Evolutionary conservation across 1,140 invertebrate genomes (phyloP).

Genomic region (Drosophila ironensis): DNA sequence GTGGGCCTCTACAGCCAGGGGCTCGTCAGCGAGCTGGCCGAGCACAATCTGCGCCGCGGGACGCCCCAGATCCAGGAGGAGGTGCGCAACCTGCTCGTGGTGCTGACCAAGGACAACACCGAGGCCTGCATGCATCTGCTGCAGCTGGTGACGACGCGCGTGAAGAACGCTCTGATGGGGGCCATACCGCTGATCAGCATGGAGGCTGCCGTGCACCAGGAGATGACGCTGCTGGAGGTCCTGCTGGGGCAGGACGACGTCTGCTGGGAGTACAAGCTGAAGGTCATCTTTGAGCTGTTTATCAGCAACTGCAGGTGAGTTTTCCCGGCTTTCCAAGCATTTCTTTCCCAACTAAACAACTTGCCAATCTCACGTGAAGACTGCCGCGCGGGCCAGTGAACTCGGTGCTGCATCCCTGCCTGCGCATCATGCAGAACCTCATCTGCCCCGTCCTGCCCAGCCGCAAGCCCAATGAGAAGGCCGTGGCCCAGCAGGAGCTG

Average conservation of each 20-base stretch:
- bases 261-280: slow-evolving; percentile 96
- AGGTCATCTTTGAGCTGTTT: slow-evolving; percentile 94
- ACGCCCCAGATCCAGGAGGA: slow-evolving; percentile 92
- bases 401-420: slow-evolving; percentile 85
- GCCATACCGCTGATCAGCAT: slow-evolving; percentile 85
- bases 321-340: background rate
- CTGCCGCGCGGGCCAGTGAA: slow-evolving; percentile 70
- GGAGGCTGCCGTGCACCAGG: slow-evolving; percentile 90
- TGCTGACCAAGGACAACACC: slow-evolving; percentile 95
- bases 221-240: slow-evolving; percentile 93
- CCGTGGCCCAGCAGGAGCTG: slow-evolving; percentile 40
- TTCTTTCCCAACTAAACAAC: slow-evolving; percentile 36
- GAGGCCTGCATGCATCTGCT: slow-evolving; percentile 93
- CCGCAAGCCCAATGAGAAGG: slow-evolving; percentile 83
- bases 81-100: slow-evolving; percentile 92
- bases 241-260: slow-evolving; percentile 95
- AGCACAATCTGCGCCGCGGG: slow-evolving; percentile 93
- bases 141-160: slow-evolving; percentile 90
- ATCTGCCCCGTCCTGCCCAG: slow-evolving; percentile 87
- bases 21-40: slow-evolving; percentile 93
- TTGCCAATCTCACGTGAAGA: slow-evolving; percentile 84
- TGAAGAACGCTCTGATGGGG: slow-evolving; percentile 89
- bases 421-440: slow-evolving; percentile 91
- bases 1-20: slow-evolving; percentile 92
- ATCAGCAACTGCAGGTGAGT: slow-evolving; percentile 86